Base-by-base conservation (phyloP, 2,888 invertebrate genomes). In the Stenotaenia linearis region DNA sequence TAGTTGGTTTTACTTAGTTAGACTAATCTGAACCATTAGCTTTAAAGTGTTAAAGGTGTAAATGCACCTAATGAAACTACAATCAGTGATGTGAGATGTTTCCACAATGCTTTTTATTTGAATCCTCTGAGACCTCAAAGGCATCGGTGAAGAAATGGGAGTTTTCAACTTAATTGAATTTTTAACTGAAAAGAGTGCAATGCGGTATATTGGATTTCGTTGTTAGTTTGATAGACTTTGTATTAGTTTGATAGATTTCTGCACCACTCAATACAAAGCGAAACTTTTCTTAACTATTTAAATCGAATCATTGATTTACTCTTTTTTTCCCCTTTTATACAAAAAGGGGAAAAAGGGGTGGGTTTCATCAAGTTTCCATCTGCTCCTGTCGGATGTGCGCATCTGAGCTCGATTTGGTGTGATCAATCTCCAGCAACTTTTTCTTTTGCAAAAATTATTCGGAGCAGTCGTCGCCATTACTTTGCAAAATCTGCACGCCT, bases 141-240 rank as follows among this genome's bases (percentile, higher is more conserved):
- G 12, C 28, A 69, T 69, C n/a, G 69, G 28, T 12, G 28, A 69
- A 69, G 25, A 25, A 15, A 45, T 45, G 18, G 69, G 50, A 50
- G 69, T 69, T 69, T 69, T 69, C 69, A 69, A 69, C 69, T 69
- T 69, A 69, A 69, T 69, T 69, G 69, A 69, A 69, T 69, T 69
- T 69, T 69, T 69, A 69, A 69, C 69, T 12, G 69, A 21, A 61
- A 23, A 23, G 61, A 6, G 61, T 6, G 61, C 69, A 69, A n/a
- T 50, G n/a, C 18, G 28, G 15, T 69, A n/a, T n/a, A 69, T 69
- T 69, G 69, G 69, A 69, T 69, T 69, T 15, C 18, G 15, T 45
- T 18, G 45, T 45, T 5, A 15, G 18, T 45, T 45, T 45, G 45
- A 45, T 45, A 45, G 45, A 45, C 18, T 45, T 69, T 69, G 69